Base-by-base conservation (phyloP, 1,140 invertebrate species). In the Ceratina japonica region DNA sequence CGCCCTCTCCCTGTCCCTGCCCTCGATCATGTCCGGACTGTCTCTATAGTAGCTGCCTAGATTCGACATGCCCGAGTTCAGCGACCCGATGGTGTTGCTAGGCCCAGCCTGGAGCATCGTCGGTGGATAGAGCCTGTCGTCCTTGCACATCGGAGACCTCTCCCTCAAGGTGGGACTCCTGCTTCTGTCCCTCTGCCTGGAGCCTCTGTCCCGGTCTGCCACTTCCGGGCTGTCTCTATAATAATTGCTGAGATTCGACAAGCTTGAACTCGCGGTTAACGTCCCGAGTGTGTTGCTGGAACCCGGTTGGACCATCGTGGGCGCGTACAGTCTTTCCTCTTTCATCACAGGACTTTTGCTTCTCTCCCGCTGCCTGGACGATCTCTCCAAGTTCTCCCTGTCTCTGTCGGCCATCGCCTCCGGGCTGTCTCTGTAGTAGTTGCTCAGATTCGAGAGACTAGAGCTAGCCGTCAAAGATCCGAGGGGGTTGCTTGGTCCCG, bases 181-280 rank as follows among this genome's bases (percentile, higher is more conserved):
- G 77, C 91, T 92, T 58, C 90, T 85, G 52, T 89, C 89, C 74
- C 90, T 87, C 20, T 87, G 86, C 37, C 88, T 88, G 52, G 78
- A 73, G 24, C 77, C 85, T 27, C 87, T 87, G 27, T 92, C 94
- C 84, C 93, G 89, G 0, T 90, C 89, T 68, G 88, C 71, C 56
- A 89, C 81, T 27, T 91, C 88, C 0, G 90, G 88, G 54, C 90
- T 89, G 81, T 91, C 91, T 22, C 94, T 94, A 90, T 96, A 96
- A 87, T 95, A 96, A 58, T 94, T 94, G 66, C 95, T 92, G 94
- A 96, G 90, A 51, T 93, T 94, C 64, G 93, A 92, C 4, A 94
- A 85, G 27, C 93, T 94, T 69, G 94, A 92, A 79, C 93, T 93
- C 24, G 94, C 93, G 16, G 94, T 93, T 10, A 95, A 84, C 15